phyloP scores from a whole-genome alignment of 2,797 vertebrate genomes.

The Nyctibius grandis region DNA sequence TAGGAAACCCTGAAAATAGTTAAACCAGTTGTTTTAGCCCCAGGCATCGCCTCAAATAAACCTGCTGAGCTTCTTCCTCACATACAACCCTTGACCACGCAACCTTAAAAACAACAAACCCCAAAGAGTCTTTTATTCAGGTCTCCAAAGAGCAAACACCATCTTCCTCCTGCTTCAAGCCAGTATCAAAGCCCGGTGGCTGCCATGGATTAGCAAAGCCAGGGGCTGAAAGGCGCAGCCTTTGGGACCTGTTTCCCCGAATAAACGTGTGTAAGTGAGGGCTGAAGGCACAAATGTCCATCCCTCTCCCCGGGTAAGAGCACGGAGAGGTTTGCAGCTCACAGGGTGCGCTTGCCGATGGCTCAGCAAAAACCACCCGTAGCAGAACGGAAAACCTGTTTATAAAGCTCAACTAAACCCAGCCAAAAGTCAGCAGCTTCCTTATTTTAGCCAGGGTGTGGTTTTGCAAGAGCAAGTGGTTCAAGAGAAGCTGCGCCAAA shows the following conservation, averaged over 20 bases:
- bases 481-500: not conserved
- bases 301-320: not conserved
- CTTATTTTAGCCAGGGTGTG: not conserved
- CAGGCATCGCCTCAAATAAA: constrained; percentile 24
- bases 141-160: not conserved
- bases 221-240: not conserved
- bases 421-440: not conserved
- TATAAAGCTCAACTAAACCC: not conserved
- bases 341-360: fast-evolving
- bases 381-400: not conserved
- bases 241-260: not conserved
- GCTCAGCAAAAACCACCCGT: not conserved
- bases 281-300: not conserved
- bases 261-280: fast-evolving
- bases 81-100: not conserved
- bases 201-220: not conserved
- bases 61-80: constrained; percentile 43
- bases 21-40: constrained; percentile 11
- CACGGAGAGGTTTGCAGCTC: not conserved
- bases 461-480: not conserved
- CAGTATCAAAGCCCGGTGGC: not conserved
- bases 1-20: not conserved
- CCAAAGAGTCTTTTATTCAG: not conserved
- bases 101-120: not conserved
- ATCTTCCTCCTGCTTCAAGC: not conserved